Evolutionary conservation across 2,113 vertebrate species (phyloP), one percentile per base, ranked within the genome.

Genomic region (Cettia cetti): DNA sequence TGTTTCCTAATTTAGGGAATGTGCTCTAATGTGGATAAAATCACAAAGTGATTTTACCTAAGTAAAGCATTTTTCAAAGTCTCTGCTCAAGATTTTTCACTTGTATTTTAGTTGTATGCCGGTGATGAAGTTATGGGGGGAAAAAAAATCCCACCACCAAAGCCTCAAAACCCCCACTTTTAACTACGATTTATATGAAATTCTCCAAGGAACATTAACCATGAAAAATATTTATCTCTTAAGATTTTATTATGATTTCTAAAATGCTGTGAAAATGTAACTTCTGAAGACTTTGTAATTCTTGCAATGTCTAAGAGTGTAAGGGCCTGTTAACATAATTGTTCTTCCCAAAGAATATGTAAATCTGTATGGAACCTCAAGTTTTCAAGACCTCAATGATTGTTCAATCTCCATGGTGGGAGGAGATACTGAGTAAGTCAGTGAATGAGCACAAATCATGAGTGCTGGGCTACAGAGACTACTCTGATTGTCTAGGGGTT

Each of bases 141-240:
- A 1, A 44, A 20, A 20, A 39, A 26, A 10, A 2, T 1, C 0
- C 0, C 21, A 49, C 3, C 20, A 26, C 8, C 10, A 59, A 66
- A 56, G 2, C 7, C 4, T n/a, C 13, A 37, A 42, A 6, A 10
- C 5, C 0, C 0, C 1, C 5, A 6, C 7, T 66, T 54, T 40
- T 39, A 35, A 84, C 70, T 77, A 53, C 70, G 8, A 59, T 52
- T 86, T 42, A 4, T 81, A 2, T 68, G 0, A 86, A 65, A 61
- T 65, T 82, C 3, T 69, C 7, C 4, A 10, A 40, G 37, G 23
- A 64, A 14, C 5, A 33, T 59, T 42, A 24, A 57, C 17, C 5
- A 8, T 74, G 7, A 52, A 72, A 86, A 77, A 30, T 60, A 72
- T 44, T 69, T 11, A 30, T 90, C 68, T 79, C 13, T 31, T 61